These are phyloP conservation scores for Hippocampus barbouri DNA, from an alignment of 2,113 vertebrate genomes.

Conservation along the genomic window DNA sequence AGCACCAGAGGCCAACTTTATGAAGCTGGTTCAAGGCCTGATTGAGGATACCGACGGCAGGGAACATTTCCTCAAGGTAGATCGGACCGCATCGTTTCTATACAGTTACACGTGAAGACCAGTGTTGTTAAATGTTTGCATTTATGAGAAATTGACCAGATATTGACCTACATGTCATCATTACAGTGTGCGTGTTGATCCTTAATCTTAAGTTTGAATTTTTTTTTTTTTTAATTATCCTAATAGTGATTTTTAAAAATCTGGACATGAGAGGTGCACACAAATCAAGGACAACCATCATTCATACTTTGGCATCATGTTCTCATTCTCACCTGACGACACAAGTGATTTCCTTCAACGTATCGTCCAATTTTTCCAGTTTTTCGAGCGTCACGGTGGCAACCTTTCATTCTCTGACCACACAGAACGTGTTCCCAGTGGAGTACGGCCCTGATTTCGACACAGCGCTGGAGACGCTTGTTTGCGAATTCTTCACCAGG, in stretches of 20 bases:
- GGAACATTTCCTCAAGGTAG: constrained; percentile 74
- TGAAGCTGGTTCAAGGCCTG: constrained; percentile 71
- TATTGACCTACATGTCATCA: neutral
- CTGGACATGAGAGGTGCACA: neutral
- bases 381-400: neutral
- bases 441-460: constrained; percentile 82
- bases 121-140: neutral
- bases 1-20: constrained; percentile 71
- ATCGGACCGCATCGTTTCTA: no score
- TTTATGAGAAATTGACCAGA: neutral
- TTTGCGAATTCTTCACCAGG: constrained; percentile 78
- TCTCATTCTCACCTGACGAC: neutral
- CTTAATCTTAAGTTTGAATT: neutral
- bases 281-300: neutral
- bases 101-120: no score
- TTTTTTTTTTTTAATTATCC: neutral
- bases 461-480: constrained; percentile 75
- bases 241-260: neutral
- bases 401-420: neutral
- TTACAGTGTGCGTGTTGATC: neutral
- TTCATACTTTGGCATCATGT: neutral
- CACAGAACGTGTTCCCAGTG: constrained; percentile 74
- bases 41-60: constrained; percentile 72
- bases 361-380: neutral
- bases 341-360: no score